Conservation (phyloP, 2,113 vertebrate species). For the Ageneiosus marmoratus region DNA sequence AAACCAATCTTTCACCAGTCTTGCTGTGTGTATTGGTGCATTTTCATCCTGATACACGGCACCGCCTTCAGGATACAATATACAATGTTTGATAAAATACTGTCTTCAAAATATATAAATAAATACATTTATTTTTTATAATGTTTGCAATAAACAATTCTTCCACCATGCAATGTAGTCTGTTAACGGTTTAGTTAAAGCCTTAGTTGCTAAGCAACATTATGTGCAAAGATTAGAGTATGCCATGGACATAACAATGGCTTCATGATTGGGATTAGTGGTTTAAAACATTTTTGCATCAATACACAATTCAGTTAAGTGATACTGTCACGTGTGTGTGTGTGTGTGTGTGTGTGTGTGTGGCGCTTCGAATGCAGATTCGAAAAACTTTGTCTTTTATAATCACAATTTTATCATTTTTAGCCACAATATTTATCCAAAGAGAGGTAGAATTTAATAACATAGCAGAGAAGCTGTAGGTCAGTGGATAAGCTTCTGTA, state of each 20-base stretch:
- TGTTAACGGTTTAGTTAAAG: not conserved
- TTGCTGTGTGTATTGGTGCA: no score
- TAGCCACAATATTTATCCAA: not conserved
- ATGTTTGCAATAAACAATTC: not conserved
- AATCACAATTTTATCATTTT: not conserved
- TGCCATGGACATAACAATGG: not conserved
- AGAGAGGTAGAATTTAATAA: not conserved
- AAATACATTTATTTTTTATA: not conserved
- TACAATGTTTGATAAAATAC: not conserved
- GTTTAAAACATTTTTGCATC: not conserved
- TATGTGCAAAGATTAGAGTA: not conserved
- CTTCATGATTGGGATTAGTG: not conserved
- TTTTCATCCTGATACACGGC: no score
- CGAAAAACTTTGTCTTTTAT: no score
- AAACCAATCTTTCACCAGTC: no score
- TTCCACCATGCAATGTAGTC: not conserved
- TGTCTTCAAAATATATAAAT: not conserved
- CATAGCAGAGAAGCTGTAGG: not conserved
- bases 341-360: no score
- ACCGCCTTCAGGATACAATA: no score
- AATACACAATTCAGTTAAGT: not conserved
- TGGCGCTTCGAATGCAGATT: not conserved
- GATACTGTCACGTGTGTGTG: not conserved
- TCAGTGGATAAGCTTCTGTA: not conserved
- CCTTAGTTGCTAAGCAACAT: not conserved